These are phyloP conservation scores for Danio tinwini DNA, from an alignment of 2,797 vertebrate species.

Conservation along the genomic window DNA sequence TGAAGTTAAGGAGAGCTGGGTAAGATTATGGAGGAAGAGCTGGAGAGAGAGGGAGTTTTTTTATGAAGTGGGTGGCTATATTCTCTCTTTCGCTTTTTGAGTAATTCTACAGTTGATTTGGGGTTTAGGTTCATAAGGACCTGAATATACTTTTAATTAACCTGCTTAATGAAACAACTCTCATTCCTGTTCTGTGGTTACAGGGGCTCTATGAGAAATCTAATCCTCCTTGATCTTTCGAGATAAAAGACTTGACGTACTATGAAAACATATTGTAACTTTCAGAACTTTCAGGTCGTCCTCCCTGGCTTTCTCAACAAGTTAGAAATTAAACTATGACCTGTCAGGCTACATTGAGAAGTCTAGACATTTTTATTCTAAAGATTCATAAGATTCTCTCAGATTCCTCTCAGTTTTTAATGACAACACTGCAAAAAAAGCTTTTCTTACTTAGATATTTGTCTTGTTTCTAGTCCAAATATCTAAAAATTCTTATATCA, in stretches of 20 bases:
- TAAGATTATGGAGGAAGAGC: neutral
- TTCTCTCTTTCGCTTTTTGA: neutral
- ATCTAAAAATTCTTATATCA: no score
- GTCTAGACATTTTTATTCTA: no score
- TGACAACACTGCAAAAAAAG: no score
- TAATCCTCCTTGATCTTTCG: slow-evolving; percentile 23
- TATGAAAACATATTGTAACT: slow-evolving; percentile 12
- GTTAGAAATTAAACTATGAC: neutral
- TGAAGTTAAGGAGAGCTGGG: neutral
- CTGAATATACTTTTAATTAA: slow-evolving; percentile 28
- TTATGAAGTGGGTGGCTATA: neutral
- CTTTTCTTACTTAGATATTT: no score
- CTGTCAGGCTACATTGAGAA: no score
- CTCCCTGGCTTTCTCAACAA: neutral
- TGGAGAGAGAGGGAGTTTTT: neutral
- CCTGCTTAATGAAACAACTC: slow-evolving; percentile 34
- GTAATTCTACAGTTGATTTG: slow-evolving; percentile 13
- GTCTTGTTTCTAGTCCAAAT: no score
- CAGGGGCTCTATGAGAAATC: slow-evolving; percentile 12
- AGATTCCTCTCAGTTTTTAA: no score
- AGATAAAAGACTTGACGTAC: neutral
- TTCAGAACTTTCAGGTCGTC: neutral
- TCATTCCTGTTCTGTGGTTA: slow-evolving; percentile 20
- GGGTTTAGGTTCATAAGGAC: slow-evolving; percentile 20
- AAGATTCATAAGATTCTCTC: no score